Conservation (phyloP, 2,797 vertebrate species). For the Podarcis siculus region DNA sequence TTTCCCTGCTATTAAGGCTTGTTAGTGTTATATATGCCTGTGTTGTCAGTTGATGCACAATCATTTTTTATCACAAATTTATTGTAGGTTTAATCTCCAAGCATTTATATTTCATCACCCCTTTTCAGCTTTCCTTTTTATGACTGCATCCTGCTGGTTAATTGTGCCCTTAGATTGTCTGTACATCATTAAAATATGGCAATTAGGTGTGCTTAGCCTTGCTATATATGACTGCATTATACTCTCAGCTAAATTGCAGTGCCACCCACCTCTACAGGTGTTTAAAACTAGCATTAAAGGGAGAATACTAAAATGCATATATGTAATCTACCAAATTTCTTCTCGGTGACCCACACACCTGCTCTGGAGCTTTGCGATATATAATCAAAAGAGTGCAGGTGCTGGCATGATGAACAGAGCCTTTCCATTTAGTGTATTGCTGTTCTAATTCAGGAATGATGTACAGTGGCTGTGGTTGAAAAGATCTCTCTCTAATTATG, state of each 20-base stretch:
- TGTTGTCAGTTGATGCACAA: neutral
- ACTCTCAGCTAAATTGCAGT: slow-evolving; percentile 36
- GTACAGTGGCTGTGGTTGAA: slow-evolving; percentile 54
- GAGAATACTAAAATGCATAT: slow-evolving; percentile 46
- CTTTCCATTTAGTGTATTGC: slow-evolving; percentile 47
- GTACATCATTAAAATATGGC: slow-evolving; percentile 49
- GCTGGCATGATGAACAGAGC: slow-evolving; percentile 57
- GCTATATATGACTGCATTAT: slow-evolving; percentile 33
- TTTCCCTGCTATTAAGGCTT: slow-evolving; percentile 21
- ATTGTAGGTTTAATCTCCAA: slow-evolving; percentile 17
- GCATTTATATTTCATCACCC: neutral
- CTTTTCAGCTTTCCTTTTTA: slow-evolving; percentile 37
- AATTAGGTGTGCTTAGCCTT: slow-evolving; percentile 43
- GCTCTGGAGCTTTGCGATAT: slow-evolving; percentile 35
- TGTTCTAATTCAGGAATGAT: slow-evolving; percentile 58
- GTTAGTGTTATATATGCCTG: slow-evolving; percentile 9
- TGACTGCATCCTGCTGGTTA: slow-evolving; percentile 30
- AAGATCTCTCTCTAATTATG: slow-evolving; percentile 64
- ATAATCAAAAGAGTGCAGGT: slow-evolving; percentile 64
- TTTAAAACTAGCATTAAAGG: slow-evolving; percentile 44
- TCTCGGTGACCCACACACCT: slow-evolving; percentile 49
- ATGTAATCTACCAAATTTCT: slow-evolving; percentile 51
- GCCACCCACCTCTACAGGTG: slow-evolving; percentile 49
- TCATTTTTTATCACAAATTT: neutral
- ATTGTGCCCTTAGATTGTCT: slow-evolving; percentile 46